Conservation (phyloP, 2,797 vertebrate species). For the Paedocypris micromegethes region DNA sequence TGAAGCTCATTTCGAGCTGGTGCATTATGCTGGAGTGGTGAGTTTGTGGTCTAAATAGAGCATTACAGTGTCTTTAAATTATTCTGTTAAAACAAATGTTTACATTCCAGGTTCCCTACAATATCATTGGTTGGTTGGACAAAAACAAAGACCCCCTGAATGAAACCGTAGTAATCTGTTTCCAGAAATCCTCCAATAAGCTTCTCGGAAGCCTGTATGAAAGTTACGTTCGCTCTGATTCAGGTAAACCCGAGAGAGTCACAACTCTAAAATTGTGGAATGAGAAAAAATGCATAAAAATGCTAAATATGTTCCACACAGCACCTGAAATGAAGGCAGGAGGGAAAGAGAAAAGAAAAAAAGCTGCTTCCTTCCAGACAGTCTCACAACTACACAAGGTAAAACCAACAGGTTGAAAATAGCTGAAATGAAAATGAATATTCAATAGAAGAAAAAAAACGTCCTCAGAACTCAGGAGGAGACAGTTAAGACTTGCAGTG, state of each 20-base stretch:
- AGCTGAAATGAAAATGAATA: not conserved
- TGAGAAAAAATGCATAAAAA: too few relatives aligned
- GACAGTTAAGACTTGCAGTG: slow-evolving; percentile 92
- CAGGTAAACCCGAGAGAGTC: slow-evolving; percentile 58
- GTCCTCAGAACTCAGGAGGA: slow-evolving; percentile 60
- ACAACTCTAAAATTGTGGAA: too few relatives aligned
- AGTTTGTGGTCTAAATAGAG: slow-evolving; percentile 47
- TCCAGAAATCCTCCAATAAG: slow-evolving; percentile 88
- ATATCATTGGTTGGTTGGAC: slow-evolving; percentile 85
- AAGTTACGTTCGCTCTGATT: slow-evolving; percentile 76
- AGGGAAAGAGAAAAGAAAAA: slow-evolving; percentile 87
- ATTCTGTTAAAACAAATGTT: not conserved
- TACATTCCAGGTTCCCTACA: slow-evolving; percentile 82
- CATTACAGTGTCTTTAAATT: not conserved
- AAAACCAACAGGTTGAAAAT: slow-evolving; percentile 47
- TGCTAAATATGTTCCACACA: slow-evolving; percentile 39
- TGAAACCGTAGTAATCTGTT: slow-evolving; percentile 82
- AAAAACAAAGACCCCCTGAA: slow-evolving; percentile 94
- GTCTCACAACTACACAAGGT: slow-evolving; percentile 92
- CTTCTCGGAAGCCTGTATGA: slow-evolving; percentile 82
- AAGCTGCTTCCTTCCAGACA: slow-evolving; percentile 90
- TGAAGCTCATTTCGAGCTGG: slow-evolving; percentile 87
- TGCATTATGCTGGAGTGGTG: slow-evolving; percentile 92
- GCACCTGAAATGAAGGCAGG: slow-evolving; percentile 70
- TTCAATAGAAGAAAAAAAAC: not conserved